Evolutionary conservation across 2,113 vertebrate species (phyloP).

Genomic region (Mirounga angustirostris): DNA sequence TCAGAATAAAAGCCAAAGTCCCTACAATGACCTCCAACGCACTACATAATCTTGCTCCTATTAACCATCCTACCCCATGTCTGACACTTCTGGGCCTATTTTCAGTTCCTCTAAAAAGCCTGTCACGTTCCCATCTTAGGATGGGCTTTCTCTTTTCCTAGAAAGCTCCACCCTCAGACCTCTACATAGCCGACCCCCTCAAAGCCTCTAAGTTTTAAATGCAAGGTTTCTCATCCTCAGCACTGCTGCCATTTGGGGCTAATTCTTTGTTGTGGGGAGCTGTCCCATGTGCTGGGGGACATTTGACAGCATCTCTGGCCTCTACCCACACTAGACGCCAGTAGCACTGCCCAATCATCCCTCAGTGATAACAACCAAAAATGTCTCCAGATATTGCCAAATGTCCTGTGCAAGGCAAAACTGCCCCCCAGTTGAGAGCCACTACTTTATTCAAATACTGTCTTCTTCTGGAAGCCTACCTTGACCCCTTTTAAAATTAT

Average conservation of each 20-base stretch:
- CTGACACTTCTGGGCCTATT: neutral
- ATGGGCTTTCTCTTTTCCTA: neutral
- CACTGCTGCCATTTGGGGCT: neutral
- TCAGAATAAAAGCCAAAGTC: neutral
- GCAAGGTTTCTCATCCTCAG: slow-evolving; percentile 12
- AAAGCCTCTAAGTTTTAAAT: slow-evolving; percentile 9
- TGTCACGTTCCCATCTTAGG: neutral
- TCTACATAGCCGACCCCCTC: neutral
- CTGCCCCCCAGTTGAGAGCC: neutral
- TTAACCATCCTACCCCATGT: neutral
- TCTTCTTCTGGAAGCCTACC: neutral
- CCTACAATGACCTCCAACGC: neutral
- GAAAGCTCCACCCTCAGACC: neutral
- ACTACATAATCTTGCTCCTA: neutral
- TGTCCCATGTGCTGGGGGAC: neutral
- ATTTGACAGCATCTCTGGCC: neutral
- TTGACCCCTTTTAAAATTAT: slow-evolving; percentile 41
- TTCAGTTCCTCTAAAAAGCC: slow-evolving; percentile 36
- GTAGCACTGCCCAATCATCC: neutral
- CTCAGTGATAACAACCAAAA: slow-evolving; percentile 7
- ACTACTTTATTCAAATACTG: neutral
- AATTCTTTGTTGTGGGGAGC: neutral
- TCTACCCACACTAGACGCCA: neutral
- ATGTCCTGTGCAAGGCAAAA: neutral
- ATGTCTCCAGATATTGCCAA: slow-evolving; percentile 12